Evolutionary conservation across 2,797 vertebrate species (phyloP), one percentile per base, ranked within the genome.

Genomic region (Erethizon dorsatum): DNA sequence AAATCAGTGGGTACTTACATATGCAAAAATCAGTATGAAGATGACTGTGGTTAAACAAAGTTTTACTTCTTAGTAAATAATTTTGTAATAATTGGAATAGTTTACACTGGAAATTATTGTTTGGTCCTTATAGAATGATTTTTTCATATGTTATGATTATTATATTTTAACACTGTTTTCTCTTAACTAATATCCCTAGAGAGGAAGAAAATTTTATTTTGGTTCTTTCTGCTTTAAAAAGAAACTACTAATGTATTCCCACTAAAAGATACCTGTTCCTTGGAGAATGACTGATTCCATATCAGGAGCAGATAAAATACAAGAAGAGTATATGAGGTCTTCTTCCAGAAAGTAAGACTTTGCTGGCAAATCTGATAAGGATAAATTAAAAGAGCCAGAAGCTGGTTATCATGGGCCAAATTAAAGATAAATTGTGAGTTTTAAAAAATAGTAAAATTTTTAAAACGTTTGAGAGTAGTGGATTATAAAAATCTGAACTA

Each of bases 401-500:
- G 3, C 3, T 80, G 41, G 20, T 75, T 56, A 9, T 0, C 13
- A 41, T 73, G 14, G 14, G 45, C 26, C 26, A n/a, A 54, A 80
- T 75, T 88, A 54, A 85, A 59, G 65, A 94, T 1, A 75, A 54
- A 57, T 6, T 83, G 15, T 67, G 0, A 18, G 31, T 75, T 92
- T 65, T 65, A 65, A 65, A 65, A 65, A 52, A 37, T 9, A 79
- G 33, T 8, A 37, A 61, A 67, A 84, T 73, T 15, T n/a, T 57
- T 20, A 57, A 57, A 57, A 63, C 5, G 2, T 45, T 56, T 79
- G 41, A 83, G 37, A 15, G 12, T 47, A 82, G 59, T 59, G 1
- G 13, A 56, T 41, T 95, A 75, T 54, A 61, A 95, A 78, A 59
- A 57, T 63, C n/a, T 69, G 4, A 93, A 71, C 61, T 80, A 85